Percentiles rank a stretch among this genome's conserved stretches.
Evolutionary conservation across 2,888 invertebrate species (phyloP).

Genomic region (Petrolisthes cinctipes): DNA sequence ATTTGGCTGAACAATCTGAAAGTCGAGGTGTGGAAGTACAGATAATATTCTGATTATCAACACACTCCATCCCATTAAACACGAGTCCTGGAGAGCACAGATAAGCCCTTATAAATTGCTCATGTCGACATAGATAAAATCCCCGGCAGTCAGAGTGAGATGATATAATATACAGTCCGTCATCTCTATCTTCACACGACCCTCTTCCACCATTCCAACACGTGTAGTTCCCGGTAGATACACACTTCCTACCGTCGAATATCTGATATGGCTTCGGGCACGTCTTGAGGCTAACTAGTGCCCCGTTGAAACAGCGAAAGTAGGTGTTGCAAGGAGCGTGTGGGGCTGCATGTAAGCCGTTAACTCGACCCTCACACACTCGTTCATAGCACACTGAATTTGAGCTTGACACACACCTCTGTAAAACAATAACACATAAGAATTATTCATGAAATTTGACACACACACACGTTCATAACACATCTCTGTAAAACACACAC

Average conservation of each 20-base stretch:
- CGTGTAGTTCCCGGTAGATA: constrained; percentile 44
- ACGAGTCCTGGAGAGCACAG: constrained; percentile 51
- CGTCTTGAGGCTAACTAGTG: constrained; percentile 54
- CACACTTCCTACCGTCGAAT: constrained; percentile 60
- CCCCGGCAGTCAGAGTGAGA: constrained; percentile 57
- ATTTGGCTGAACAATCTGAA: constrained; percentile 60
- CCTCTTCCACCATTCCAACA: constrained; percentile 61
- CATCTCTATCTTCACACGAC: constrained; percentile 49
- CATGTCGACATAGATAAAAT: constrained; percentile 59
- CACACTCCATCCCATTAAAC: constrained; percentile 62
- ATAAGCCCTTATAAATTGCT: constrained; percentile 58
- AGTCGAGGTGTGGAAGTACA: constrained; percentile 45
- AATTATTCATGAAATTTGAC: too few species aligned
- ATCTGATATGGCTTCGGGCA: constrained; percentile 40
- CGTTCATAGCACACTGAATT: constrained; percentile 59
- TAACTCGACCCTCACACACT: constrained; percentile 59
- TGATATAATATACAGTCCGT: constrained; percentile 52
- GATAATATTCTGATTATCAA: constrained; percentile 52
- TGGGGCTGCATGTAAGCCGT: constrained; percentile 59
- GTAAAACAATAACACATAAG: neutral
- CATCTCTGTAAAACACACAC: too few species aligned
- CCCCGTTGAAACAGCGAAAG: constrained; percentile 63
- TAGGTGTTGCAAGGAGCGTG: too few species aligned
- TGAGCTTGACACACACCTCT: constrained; percentile 35
- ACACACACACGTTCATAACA: too few species aligned